Evolutionary conservation across 2,888 invertebrate species (phyloP), one percentile per base, ranked within the genome.

Genomic region (Altica lythri): DNA sequence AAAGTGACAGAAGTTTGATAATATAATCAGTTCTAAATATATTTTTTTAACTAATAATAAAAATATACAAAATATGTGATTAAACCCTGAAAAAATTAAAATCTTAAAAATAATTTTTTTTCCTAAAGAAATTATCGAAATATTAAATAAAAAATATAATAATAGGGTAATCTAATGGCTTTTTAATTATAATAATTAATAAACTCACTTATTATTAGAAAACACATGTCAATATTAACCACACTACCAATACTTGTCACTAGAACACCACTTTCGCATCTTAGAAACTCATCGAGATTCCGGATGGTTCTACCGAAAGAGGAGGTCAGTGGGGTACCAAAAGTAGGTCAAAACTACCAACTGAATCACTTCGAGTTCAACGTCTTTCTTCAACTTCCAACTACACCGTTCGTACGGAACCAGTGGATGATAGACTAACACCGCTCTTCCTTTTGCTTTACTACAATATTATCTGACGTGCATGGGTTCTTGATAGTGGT

Each of bases 291-390:
- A 17, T 29, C 30, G 40, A 49, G 49, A 49, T 40, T 42, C 49
- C 49, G 49, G 49, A 49, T n/a, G 49, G 40, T 49, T 22, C 35
- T 46, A 35, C 27, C 30, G n/a, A 37, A 12, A 22, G 19, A 40
- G 22, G 22, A 22, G 49, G 49, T 49, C 40, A 49, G 49, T 48
- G 48, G 48, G 48, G 48, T 48, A 48, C n/a, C 19, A 30, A 40
- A 48, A 22, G 48, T 49, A 40, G 49, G 49, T 32, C 49, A 38
- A 38, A 38, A n/a, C 10, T 12, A 38, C 4, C 34, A 16, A 34
- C 14, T 9, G 30, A 30, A 12, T 30, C 30, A 30, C 30, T 12
- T 12, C 34, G 34, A 34, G 14, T 34, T 34, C 34, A 34, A 34
- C 16, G 34, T 34, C 34, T 34, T 34, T 8, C 14, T 13, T 9